Evolutionary conservation across 2,797 vertebrate species (phyloP).

Genomic region (Chelon auratus): DNA sequence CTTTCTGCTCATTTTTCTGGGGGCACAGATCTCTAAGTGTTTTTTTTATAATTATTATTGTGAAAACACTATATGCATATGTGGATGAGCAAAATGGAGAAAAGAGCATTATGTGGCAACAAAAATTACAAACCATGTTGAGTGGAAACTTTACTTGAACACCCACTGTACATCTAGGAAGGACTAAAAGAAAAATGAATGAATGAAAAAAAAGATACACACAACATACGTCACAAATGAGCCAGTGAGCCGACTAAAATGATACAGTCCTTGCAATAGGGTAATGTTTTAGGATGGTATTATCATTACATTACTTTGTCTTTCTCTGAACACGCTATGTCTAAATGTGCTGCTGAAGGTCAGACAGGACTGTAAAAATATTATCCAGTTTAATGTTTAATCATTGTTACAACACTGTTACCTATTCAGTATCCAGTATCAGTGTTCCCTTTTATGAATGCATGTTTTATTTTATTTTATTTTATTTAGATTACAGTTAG

Average conservation of each 20-base stretch:
- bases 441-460: background rate
- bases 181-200: background rate
- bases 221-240: background rate
- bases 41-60: background rate
- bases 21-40: background rate
- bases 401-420: constrained; percentile 27
- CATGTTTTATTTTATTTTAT: background rate
- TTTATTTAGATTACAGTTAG: background rate
- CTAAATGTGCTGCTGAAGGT: background rate
- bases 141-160: background rate
- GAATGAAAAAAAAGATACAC: background rate
- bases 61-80: too few relatives aligned
- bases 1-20: background rate
- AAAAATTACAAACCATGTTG: background rate
- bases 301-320: background rate
- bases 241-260: background rate
- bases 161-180: background rate
- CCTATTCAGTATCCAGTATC: background rate
- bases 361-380: constrained; percentile 1
- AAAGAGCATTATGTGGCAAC: background rate
- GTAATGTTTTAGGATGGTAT: background rate
- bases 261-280: background rate
- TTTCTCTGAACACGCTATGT: background rate
- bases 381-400: constrained; percentile 18
- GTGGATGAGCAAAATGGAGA: background rate